These are phyloP conservation scores for Bergia sp. DNA, from an alignment of 92 coral and sea anemone genomes.

Conservation along the genomic window DNA sequence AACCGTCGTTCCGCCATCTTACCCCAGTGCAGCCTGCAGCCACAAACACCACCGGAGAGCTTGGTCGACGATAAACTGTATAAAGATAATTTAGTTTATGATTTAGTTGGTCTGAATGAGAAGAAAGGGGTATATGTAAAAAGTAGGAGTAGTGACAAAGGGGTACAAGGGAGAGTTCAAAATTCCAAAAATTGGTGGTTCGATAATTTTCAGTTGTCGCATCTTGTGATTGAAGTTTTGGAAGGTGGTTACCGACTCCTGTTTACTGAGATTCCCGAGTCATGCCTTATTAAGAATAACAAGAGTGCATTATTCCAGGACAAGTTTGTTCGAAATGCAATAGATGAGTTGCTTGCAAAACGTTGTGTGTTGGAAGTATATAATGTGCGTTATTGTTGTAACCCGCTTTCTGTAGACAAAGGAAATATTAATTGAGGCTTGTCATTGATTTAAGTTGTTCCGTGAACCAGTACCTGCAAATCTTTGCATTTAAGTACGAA, in stretches of 20 bases:
- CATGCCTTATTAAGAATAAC: slow-evolving; percentile 49
- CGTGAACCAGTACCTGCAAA: slow-evolving; percentile 47
- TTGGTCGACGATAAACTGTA: background rate
- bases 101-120: background rate
- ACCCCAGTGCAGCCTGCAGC: slow-evolving; percentile 8
- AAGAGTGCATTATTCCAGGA: slow-evolving; percentile 33
- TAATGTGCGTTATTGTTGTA: slow-evolving; percentile 58
- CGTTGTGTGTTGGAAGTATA: slow-evolving; percentile 54
- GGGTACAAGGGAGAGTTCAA: slow-evolving; percentile 58
- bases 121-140: background rate
- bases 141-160: background rate
- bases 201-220: slow-evolving; percentile 48
- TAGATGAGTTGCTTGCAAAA: slow-evolving; percentile 22
- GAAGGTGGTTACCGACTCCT: slow-evolving; percentile 48
- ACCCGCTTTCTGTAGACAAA: slow-evolving; percentile 58
- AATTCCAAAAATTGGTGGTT: slow-evolving; percentile 55
- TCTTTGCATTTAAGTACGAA: slow-evolving; percentile 59
- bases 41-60: slow-evolving; percentile 9
- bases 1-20: background rate
- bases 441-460: slow-evolving; percentile 62
- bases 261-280: slow-evolving; percentile 41
- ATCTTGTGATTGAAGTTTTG: slow-evolving; percentile 50
- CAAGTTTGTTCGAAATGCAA: background rate
- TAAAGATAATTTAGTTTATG: background rate
- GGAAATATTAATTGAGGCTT: slow-evolving; percentile 57